A percentile compares a stretch with the other conserved stretches of the same genome.
These are phyloP conservation scores for Danaus chrysippus DNA, from an alignment of 2,888 invertebrate species.

Conservation along the genomic window DNA sequence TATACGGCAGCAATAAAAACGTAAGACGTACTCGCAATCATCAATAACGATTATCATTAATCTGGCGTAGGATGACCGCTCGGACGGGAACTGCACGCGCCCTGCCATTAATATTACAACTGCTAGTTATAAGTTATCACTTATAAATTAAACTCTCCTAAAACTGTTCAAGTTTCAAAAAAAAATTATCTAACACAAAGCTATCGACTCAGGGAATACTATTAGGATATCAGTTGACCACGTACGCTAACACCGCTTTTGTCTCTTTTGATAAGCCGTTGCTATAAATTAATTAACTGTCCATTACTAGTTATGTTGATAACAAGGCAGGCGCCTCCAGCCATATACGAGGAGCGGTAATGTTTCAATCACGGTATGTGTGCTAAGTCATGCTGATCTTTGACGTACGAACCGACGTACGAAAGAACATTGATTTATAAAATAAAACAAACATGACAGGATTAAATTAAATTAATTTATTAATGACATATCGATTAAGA, in stretches of 20 bases:
- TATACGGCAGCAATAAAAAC: conserved; percentile 58
- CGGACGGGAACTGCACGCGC: conserved; percentile 52
- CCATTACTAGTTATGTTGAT: conserved; percentile 13
- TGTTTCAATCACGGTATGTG: conserved; percentile 40
- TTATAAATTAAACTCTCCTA: too few relatives aligned
- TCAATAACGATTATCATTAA: conserved; percentile 75
- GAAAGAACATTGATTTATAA: conserved; percentile 7
- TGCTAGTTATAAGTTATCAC: too few relatives aligned
- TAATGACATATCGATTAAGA: too few relatives aligned
- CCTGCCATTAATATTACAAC: conserved; percentile 8
- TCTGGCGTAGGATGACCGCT: conserved; percentile 52
- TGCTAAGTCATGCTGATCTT: conserved; percentile 45
- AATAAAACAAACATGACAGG: neutral
- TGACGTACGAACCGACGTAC: conserved; percentile 6
- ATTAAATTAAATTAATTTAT: neutral
- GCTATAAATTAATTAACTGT: neutral
- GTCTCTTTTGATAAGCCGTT: too few relatives aligned
- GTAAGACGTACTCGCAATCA: conserved; percentile 63
- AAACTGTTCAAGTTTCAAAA: too few relatives aligned
- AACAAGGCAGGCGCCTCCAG: conserved; percentile 27
- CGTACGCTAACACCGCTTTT: too few relatives aligned
- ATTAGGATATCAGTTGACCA: too few relatives aligned
- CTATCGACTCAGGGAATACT: too few relatives aligned
- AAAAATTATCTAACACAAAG: too few relatives aligned
- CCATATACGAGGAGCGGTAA: conserved; percentile 36